Conservation (phyloP, 2,888 invertebrate genomes). For the Lydus trimaculatus region DNA sequence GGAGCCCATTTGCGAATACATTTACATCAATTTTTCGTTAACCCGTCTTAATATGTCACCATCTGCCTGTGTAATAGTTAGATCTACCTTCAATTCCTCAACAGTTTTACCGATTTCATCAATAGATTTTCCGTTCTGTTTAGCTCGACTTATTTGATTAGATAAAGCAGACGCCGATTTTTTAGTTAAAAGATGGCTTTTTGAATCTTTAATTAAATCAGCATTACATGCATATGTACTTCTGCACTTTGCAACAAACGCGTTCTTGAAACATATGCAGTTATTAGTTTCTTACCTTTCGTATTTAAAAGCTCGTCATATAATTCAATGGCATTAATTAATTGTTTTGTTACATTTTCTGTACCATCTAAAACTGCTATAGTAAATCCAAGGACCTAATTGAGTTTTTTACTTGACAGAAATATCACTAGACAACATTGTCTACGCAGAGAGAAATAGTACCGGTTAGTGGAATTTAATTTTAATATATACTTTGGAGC, state of each 20-base stretch:
- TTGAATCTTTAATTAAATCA: constrained; percentile 30
- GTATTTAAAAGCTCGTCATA: constrained; percentile 32
- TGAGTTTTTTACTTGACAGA: too few species aligned
- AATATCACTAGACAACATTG: too few species aligned
- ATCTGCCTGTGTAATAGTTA: constrained; percentile 34
- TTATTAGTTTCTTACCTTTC: constrained; percentile 33
- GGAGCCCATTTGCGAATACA: constrained; percentile 35
- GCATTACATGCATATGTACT: constrained; percentile 21
- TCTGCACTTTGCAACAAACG: constrained; percentile 28
- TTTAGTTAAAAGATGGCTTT: constrained; percentile 27
- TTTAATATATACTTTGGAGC: too few species aligned
- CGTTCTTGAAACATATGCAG: constrained; percentile 33
- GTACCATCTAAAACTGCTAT: constrained; percentile 31
- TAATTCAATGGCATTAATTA: constrained; percentile 39
- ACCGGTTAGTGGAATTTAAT: too few species aligned
- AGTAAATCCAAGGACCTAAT: too few species aligned
- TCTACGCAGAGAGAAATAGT: too few species aligned
- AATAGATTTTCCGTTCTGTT: constrained; percentile 27
- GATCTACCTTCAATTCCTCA: constrained; percentile 28
- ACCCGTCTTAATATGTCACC: constrained; percentile 23
- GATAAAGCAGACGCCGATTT: constrained; percentile 28
- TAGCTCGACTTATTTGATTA: constrained; percentile 22
- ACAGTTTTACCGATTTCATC: constrained; percentile 29
- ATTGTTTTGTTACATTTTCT: constrained; percentile 33
- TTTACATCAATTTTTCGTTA: constrained; percentile 38